Evolutionary conservation across 1,140 invertebrate species (phyloP).

Genomic region (Idris sp.): DNA sequence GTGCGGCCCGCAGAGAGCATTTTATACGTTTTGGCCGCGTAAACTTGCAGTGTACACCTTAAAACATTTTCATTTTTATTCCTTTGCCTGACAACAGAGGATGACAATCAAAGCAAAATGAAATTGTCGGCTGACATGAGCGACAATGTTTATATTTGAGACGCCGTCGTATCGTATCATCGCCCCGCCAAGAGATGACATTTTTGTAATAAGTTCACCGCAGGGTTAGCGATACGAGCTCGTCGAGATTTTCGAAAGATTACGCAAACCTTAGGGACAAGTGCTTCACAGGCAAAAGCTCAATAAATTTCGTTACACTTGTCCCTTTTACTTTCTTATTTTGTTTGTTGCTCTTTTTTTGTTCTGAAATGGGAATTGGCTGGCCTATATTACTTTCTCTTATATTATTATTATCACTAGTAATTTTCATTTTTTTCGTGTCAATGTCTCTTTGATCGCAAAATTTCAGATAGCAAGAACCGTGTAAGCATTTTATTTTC

Average conservation of each 20-base stretch:
- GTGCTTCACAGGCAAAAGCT: constrained; percentile 45
- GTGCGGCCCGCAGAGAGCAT: constrained; percentile 17
- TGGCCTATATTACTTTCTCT: too few relatives aligned
- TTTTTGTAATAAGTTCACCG: constrained; percentile 46
- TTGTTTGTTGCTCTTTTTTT: constrained; percentile 19
- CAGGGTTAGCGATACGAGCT: constrained; percentile 62
- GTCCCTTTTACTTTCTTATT: constrained; percentile 13
- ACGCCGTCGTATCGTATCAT: constrained; percentile 48
- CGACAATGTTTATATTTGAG: constrained; percentile 50
- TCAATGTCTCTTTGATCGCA: constrained; percentile 50
- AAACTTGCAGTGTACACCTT: constrained; percentile 25
- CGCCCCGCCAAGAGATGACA: constrained; percentile 20
- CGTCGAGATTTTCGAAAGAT: constrained; percentile 51
- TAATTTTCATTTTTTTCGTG: too few relatives aligned
- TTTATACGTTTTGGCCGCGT: constrained; percentile 17
- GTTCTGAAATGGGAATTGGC: too few relatives aligned
- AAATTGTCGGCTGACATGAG: constrained; percentile 33
- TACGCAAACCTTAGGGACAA: constrained; percentile 58
- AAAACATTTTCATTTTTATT: constrained; percentile 33
- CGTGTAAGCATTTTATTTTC: constrained; percentile 38
- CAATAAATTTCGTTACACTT: constrained; percentile 64
- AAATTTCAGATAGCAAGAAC: constrained; percentile 23
- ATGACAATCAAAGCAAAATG: constrained; percentile 40
- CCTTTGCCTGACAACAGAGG: constrained; percentile 16
- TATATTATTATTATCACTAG: too few relatives aligned